Evolutionary conservation across 2,888 invertebrate species (phyloP).

Genomic region (Amblyjoppa proteus): DNA sequence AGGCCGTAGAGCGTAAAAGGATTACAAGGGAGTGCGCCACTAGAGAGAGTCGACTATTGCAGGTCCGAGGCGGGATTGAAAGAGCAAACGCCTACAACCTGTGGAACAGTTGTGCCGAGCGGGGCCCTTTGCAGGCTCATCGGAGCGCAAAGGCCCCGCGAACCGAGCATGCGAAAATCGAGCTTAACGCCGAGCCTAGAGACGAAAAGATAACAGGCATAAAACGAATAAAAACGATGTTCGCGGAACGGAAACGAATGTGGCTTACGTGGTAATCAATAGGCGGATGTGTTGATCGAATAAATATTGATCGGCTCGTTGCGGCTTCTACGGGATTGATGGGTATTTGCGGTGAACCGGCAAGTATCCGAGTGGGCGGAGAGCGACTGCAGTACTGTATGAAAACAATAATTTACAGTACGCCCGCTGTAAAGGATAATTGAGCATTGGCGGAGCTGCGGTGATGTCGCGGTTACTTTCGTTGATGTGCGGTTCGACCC

Average conservation of each 20-base stretch:
- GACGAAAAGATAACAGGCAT: background rate
- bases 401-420: constrained; percentile 18
- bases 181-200: background rate
- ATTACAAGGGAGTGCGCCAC: background rate
- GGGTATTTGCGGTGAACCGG: constrained; percentile 26
- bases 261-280: background rate
- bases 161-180: background rate
- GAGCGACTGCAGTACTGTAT: background rate
- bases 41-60: background rate
- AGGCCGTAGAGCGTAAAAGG: background rate
- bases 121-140: background rate
- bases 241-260: background rate
- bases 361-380: background rate
- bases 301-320: constrained; percentile 25
- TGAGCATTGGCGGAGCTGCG: background rate
- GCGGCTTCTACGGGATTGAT: constrained; percentile 20
- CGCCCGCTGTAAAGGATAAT: constrained; percentile 8
- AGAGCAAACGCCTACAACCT: constrained; percentile 9
- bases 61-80: background rate
- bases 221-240: background rate
- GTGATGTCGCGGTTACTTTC: constrained; percentile 27
- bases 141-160: background rate
- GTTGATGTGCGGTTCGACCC: constrained; percentile 2
- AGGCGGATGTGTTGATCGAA: background rate
- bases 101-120: constrained; percentile 21